Conservation (phyloP, 2,888 invertebrate genomes). For the Lasioglossum malachurum region DNA sequence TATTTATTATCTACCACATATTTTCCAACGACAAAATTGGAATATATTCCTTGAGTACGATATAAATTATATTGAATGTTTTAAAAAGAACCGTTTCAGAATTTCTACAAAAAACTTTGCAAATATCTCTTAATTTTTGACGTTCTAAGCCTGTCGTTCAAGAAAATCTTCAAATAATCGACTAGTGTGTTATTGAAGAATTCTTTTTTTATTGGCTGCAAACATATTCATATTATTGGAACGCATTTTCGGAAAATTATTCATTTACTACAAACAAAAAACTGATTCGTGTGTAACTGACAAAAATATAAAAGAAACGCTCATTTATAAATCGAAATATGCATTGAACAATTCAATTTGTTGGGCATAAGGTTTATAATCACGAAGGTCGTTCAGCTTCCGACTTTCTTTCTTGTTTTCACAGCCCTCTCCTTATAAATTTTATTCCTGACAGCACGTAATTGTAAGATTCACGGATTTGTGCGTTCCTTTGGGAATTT, state of each 20-base stretch:
- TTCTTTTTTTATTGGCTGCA: too few relatives aligned
- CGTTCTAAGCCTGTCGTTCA: too few relatives aligned
- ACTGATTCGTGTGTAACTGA: too few relatives aligned
- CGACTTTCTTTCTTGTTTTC: background rate
- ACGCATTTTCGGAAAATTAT: conserved; percentile 29
- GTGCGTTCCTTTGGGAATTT: background rate
- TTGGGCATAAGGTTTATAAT: too few relatives aligned
- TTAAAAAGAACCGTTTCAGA: background rate
- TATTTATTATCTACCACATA: background rate
- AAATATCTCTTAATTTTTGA: too few relatives aligned
- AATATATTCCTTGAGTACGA: background rate
- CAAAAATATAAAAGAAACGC: too few relatives aligned
- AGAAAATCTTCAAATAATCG: background rate
- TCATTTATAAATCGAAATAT: too few relatives aligned
- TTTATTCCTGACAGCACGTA: background rate
- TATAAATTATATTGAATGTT: background rate
- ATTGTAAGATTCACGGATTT: background rate
- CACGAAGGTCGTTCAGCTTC: too few relatives aligned
- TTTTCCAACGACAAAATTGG: background rate
- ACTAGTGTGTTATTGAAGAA: background rate
- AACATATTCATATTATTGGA: conserved; percentile 19
- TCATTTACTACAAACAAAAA: too few relatives aligned
- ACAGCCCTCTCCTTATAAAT: background rate
- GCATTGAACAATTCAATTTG: too few relatives aligned
- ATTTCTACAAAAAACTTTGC: too few relatives aligned